Evolutionary conservation across 2,888 invertebrate species (phyloP).

Genomic region (Meta bourneti): DNA sequence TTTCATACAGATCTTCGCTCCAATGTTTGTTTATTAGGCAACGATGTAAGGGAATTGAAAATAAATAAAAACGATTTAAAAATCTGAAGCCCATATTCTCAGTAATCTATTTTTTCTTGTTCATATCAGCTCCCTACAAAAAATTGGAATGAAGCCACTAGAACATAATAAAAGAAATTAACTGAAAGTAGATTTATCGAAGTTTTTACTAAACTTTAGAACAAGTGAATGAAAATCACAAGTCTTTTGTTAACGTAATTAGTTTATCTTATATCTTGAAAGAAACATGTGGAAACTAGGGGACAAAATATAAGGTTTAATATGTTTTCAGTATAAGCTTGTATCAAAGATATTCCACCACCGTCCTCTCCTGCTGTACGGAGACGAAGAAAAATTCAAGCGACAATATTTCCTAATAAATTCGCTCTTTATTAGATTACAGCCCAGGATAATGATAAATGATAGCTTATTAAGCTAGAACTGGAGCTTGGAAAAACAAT

Average conservation of each 20-base stretch:
- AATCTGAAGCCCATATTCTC: too few species aligned
- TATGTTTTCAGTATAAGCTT: background rate
- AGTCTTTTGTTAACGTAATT: background rate
- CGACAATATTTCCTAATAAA: conserved; percentile 16
- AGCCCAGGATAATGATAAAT: conserved; percentile 9
- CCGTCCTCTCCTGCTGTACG: background rate
- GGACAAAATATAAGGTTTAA: background rate
- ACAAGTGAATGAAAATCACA: background rate
- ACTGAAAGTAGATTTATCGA: too few species aligned
- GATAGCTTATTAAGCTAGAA: conserved; percentile 14
- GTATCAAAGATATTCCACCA: background rate
- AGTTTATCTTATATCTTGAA: background rate
- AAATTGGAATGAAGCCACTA: too few species aligned
- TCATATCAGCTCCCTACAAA: too few species aligned
- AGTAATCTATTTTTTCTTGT: too few species aligned
- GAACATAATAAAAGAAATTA: too few species aligned
- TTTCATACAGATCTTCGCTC: too few species aligned
- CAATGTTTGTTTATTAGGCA: too few species aligned
- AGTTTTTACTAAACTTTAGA: background rate
- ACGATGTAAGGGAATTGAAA: too few species aligned
- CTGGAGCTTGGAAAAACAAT: background rate
- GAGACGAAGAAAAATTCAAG: background rate
- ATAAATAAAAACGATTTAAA: too few species aligned
- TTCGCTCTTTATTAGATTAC: conserved; percentile 7
- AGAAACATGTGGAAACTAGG: background rate